phyloP scores from a whole-genome alignment of 92 coral and sea anemone species.

The Epizoanthus rinbou region DNA sequence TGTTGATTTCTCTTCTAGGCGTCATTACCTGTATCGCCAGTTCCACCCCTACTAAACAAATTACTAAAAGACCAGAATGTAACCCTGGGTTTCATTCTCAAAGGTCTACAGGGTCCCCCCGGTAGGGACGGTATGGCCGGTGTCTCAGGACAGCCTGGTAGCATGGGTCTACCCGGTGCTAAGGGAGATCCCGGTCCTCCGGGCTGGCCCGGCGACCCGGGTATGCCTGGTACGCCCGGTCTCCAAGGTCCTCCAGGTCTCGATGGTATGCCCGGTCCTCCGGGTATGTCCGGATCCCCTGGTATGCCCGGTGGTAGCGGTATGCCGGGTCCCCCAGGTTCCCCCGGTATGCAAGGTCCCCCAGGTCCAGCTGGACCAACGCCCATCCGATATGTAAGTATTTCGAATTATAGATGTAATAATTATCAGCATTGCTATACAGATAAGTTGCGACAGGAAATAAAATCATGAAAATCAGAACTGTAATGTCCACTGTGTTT shows the following conservation, averaged over 20 bases:
- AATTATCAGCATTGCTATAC: too few relatives aligned
- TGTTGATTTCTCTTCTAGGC: slow-evolving; percentile 62
- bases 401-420: background rate
- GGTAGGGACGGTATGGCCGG: slow-evolving; percentile 96
- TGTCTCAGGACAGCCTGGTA: slow-evolving; percentile 97
- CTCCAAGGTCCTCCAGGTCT: slow-evolving; percentile 98
- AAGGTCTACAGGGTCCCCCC: slow-evolving; percentile 99
- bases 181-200: slow-evolving; percentile 97
- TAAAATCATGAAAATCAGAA: too few relatives aligned
- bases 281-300: slow-evolving; percentile 98
- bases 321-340: slow-evolving; percentile 95
- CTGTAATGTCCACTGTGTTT: too few relatives aligned
- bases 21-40: slow-evolving; percentile 96
- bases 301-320: slow-evolving; percentile 99
- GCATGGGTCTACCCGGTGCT: slow-evolving; percentile 90
- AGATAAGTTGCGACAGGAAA: too few relatives aligned
- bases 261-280: slow-evolving; percentile 98
- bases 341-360: slow-evolving; percentile 90
- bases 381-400: slow-evolving; percentile 99
- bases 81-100: slow-evolving; percentile 97
- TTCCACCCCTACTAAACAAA: slow-evolving; percentile 97
- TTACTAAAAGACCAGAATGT: slow-evolving; percentile 99
- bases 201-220: slow-evolving; percentile 95
- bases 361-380: slow-evolving; percentile 98
- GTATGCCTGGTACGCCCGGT: slow-evolving; percentile 95